Base-by-base conservation (phyloP, 2,888 invertebrate species). In the Eubasilissa splendida region DNA sequence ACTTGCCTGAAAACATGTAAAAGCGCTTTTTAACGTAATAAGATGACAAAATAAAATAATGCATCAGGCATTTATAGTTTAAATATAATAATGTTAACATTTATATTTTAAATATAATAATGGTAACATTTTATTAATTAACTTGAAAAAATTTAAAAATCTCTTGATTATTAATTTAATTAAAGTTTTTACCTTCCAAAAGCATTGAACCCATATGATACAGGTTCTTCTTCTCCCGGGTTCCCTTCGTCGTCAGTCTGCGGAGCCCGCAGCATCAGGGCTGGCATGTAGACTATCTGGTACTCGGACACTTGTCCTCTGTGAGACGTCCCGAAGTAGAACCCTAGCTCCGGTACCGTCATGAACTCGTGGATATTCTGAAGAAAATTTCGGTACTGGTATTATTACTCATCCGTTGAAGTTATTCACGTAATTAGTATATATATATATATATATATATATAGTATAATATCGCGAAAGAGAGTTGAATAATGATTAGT, bases 251-350 rank as follows among this genome's bases (percentile, higher is more conserved):
- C 80, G 56, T 86, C 85, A 84, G 86, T 86, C 52, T 88, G 87
- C 85, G 89, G 89, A 9, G 90, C 89, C 84, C 89, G 90, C 53
- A 88, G 87, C 80, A 91, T 85, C 81, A 91, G 85, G 22, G 90
- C 89, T 7, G 93, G 92, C 82, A 94, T 87, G 86, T 92, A 92
- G 84, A 94, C 91, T 75, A 94, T 89, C 86, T 94, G 93, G 84
- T 92, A 92, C 74, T 93, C 92, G 0, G 87, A 91, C 85, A 89
- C 88, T 85, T 88, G 82, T 86, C 88, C 85, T 79, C 82, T 85
- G 82, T 86, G 85, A 63, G 84, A 85, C 9, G 87, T 87, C 83
- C 87, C 88, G 83, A 90, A 90, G 86, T 89, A 89, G 83, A 87
- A 87, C n/a, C 85, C 85, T 65, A 89, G 84, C 84, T 90, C 90